phyloP scores from a whole-genome alignment of 2,797 vertebrate genomes.

The Tapera naevia region DNA sequence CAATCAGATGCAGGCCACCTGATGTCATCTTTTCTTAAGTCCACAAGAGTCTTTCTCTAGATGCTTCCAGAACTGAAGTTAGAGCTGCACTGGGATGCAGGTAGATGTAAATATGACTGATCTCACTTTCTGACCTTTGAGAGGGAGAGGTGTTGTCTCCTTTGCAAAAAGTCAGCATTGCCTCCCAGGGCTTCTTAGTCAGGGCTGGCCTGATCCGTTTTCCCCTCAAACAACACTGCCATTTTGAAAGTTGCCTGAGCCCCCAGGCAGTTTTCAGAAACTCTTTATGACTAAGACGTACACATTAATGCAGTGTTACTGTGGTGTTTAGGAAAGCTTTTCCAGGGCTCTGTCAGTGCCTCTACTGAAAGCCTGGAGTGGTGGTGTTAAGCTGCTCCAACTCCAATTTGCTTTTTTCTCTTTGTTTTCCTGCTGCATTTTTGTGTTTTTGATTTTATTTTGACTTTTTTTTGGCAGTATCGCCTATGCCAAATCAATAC shows the following conservation, averaged over 20 bases:
- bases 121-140: background rate
- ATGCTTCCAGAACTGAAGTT: background rate
- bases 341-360: background rate
- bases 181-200: background rate
- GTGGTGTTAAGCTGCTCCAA: background rate
- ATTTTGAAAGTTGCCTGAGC: background rate
- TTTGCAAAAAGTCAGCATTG: background rate
- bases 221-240: background rate
- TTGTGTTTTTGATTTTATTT: background rate
- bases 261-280: background rate
- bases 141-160: background rate
- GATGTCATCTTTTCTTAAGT: background rate
- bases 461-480: background rate
- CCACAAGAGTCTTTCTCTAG: background rate
- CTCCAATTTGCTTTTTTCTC: background rate
- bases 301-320: background rate
- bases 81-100: background rate
- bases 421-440: background rate
- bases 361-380: background rate
- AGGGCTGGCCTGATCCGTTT: background rate
- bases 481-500: background rate
- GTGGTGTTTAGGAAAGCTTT: background rate
- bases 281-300: background rate
- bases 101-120: background rate
- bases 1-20: background rate